Conservation (phyloP, 2,888 invertebrate species). For the Antitype chi region DNA sequence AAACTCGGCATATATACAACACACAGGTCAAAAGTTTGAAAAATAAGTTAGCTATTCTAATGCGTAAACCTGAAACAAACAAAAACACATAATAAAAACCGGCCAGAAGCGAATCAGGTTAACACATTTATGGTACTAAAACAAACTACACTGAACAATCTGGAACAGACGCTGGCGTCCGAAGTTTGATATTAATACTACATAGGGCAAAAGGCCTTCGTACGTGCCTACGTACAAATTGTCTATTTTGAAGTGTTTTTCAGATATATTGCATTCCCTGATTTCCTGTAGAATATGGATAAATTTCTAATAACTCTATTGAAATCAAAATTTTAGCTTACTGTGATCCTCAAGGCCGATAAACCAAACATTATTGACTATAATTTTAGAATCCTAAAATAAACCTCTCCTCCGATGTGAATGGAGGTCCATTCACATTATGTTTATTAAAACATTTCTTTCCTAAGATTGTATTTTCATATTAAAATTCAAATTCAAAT, state of each 20-base stretch:
- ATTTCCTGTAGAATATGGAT: background rate
- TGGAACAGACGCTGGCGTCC: background rate
- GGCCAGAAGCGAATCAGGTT: background rate
- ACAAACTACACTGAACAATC: background rate
- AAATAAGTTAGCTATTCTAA: constrained; percentile 99
- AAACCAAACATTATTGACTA: background rate
- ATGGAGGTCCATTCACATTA: background rate
- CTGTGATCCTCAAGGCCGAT: background rate
- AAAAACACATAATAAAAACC: constrained; percentile 3
- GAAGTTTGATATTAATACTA: background rate
- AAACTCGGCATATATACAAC: constrained; percentile 98
- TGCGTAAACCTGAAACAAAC: constrained; percentile 96
- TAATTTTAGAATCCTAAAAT: background rate
- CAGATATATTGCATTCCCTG: too few species aligned
- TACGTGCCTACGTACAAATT: too few species aligned
- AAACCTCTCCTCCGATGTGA: background rate
- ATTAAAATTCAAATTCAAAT: too few species aligned
- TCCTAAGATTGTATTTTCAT: background rate
- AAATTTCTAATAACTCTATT: background rate
- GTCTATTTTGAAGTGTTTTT: background rate
- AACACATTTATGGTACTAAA: background rate
- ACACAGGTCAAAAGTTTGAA: constrained; percentile 99
- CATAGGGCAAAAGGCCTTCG: background rate
- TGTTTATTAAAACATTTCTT: background rate
- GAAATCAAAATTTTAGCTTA: too few species aligned